Evolutionary conservation across 2,113 vertebrate genomes (phyloP), one percentile per base, ranked within the genome.

Genomic region (Charina bottae): DNA sequence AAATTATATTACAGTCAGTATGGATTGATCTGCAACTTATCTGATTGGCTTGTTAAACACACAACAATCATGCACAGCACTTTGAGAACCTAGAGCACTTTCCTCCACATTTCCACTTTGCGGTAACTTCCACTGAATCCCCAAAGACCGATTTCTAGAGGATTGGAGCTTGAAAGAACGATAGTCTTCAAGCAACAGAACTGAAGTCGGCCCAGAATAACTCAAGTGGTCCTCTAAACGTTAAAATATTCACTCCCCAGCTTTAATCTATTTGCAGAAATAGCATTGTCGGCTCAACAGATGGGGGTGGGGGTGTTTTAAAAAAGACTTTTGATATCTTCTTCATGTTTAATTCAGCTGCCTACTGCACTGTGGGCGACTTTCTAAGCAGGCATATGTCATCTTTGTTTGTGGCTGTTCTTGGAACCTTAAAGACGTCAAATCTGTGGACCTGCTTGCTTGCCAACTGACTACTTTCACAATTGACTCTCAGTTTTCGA

Each of bases 321-420:
- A 85, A 54, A 90, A 62, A 60, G 33, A 54, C 59, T 85, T 90
- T 62, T 90, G 58, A 85, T 60, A 90, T 90, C 54, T 59, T 90
- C 58, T 90, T 90, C 83, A 64, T 53, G 26, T 85, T 90, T 85
- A 46, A 21, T 33, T 85, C 59, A 42, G 83, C 90, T 62, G 58
- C 58, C 83, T 90, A 85, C 83, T 23, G 26, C 46, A 15, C 28
- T 13, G 90, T 90, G 90, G 90, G 90, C 83, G 58, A 90, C 83
- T 64, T 85, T 90, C 90, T 90, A 90, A 90, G 90, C 90, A 64
- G 10, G 59, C 90, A 62, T 89, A 89, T 89, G 46, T n/a, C 90
- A 85, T 54, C 56, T 53, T 53, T 15, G 89, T n/a, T 78, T 78
- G 89, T n/a, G 37, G 37, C 89, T 59, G 83, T 62, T 54, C 58